These are phyloP conservation scores for Drosophila formosana DNA, from an alignment of 2,888 invertebrate genomes.

Conservation along the genomic window DNA sequence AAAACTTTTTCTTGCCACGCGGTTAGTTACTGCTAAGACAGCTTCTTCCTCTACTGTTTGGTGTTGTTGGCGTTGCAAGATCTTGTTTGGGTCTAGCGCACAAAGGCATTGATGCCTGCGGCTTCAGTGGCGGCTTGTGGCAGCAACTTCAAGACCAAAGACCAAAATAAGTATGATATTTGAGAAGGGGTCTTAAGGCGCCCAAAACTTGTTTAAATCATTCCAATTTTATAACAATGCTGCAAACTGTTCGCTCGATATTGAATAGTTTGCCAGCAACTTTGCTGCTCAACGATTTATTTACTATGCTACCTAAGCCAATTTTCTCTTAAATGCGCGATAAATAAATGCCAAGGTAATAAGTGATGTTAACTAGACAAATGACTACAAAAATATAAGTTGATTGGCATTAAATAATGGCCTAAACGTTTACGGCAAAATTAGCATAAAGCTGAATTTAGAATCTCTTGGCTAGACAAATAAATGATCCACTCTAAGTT, in stretches of 20 bases:
- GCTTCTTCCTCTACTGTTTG: slow-evolving; percentile 19
- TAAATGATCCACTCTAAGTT: too few relatives aligned
- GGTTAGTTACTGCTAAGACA: slow-evolving; percentile 67
- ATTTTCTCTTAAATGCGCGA: background rate
- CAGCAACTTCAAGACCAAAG: slow-evolving; percentile 38
- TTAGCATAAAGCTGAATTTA: too few relatives aligned
- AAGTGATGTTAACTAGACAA: too few relatives aligned
- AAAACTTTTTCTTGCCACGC: slow-evolving; percentile 77
- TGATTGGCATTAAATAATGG: too few relatives aligned
- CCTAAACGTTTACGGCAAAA: too few relatives aligned
- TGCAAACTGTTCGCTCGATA: slow-evolving; percentile 34
- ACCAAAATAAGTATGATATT: slow-evolving; percentile 32
- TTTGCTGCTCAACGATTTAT: slow-evolving; percentile 1
- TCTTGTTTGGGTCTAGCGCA: slow-evolving; percentile 64
- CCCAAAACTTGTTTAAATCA: slow-evolving; percentile 43
- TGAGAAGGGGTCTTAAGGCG: slow-evolving; percentile 40
- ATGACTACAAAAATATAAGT: too few relatives aligned
- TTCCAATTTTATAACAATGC: slow-evolving; percentile 31
- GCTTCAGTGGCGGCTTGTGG: slow-evolving; percentile 32
- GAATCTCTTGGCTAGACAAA: too few relatives aligned
- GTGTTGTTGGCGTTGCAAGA: slow-evolving; percentile 33
- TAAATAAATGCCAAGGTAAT: slow-evolving; percentile 4
- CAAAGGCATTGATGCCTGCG: slow-evolving; percentile 59
- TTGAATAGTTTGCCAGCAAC: slow-evolving; percentile 22
- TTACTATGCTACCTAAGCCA: background rate